Conservation (phyloP, 2,888 invertebrate species). For the Hyles lineata region DNA sequence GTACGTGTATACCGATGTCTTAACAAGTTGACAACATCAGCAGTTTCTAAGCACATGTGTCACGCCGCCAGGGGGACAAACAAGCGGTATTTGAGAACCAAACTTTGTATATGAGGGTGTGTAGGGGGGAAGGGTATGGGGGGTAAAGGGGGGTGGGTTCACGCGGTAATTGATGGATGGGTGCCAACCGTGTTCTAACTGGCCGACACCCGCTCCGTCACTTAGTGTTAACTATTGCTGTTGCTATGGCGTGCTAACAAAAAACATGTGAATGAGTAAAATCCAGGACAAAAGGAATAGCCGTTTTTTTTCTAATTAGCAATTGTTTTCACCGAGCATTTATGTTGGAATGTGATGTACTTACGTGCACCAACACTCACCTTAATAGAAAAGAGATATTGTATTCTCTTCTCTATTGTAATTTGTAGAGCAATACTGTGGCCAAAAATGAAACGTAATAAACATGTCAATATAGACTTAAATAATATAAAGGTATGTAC, state of each 20-base stretch:
- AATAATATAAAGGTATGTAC: too few relatives aligned
- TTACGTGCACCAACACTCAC: too few relatives aligned
- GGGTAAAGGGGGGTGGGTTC: not conserved
- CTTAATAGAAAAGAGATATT: too few relatives aligned
- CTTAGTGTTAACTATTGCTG: not conserved
- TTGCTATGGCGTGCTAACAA: not conserved
- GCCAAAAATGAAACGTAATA: too few relatives aligned
- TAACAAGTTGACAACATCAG: not conserved
- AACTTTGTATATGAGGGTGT: not conserved
- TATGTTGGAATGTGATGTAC: too few relatives aligned
- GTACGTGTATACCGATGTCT: not conserved
- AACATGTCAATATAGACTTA: too few relatives aligned
- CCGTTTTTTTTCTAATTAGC: too few relatives aligned
- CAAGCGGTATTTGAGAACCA: not conserved
- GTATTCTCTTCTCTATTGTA: too few relatives aligned
- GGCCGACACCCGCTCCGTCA: slow-evolving; percentile 1
- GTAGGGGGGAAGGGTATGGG: not conserved
- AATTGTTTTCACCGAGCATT: too few relatives aligned
- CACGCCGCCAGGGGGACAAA: not conserved
- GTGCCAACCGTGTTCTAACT: slow-evolving; percentile 2
- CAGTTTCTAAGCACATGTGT: not conserved
- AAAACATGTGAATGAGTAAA: not conserved
- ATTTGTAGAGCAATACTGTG: too few relatives aligned
- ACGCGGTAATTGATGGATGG: slow-evolving; percentile 10
- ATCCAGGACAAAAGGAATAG: too few relatives aligned